A percentile compares a stretch with the other conserved stretches of the same genome.
Evolutionary conservation across 2,113 vertebrate species (phyloP).

Genomic region (Pelobates fuscus): DNA sequence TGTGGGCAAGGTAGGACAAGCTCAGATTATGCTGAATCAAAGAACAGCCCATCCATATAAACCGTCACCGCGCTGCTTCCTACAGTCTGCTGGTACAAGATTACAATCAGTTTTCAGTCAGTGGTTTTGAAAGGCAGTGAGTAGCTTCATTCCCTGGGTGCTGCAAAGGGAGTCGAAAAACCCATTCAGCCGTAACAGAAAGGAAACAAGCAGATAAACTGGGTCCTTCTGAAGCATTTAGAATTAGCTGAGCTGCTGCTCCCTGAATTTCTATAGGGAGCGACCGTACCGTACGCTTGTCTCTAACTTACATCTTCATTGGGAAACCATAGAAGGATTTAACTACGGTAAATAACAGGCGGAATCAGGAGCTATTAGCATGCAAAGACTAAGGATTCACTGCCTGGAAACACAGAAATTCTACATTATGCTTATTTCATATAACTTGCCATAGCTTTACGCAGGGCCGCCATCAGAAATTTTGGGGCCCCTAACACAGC

Average conservation of each 20-base stretch:
- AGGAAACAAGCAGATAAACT: constrained; percentile 42
- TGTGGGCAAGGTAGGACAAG: too few species aligned
- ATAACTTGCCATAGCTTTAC: too few species aligned
- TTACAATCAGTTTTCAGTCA: constrained; percentile 1
- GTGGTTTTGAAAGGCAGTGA: constrained; percentile 14
- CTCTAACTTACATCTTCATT: constrained; percentile 26
- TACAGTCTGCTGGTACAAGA: not conserved
- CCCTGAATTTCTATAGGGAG: constrained; percentile 34
- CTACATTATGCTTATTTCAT: too few species aligned
- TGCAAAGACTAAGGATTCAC: too few species aligned
- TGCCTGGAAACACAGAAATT: too few species aligned
- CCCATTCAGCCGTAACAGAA: constrained; percentile 37
- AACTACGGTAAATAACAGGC: too few species aligned
- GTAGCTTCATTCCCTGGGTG: constrained; percentile 27
- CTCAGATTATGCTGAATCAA: too few species aligned
- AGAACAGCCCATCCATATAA: not conserved
- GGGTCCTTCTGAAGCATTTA: constrained; percentile 24
- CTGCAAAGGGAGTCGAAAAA: constrained; percentile 22
- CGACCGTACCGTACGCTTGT: not conserved
- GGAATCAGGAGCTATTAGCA: too few species aligned
- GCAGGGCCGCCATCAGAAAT: too few species aligned
- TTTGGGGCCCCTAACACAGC: too few species aligned
- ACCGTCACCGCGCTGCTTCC: not conserved
- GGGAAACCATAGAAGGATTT: not conserved
- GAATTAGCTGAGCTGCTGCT: constrained; percentile 28